These are phyloP conservation scores for Hippocampus barbouri DNA, from an alignment of 2,113 vertebrate genomes.

Conservation along the genomic window DNA sequence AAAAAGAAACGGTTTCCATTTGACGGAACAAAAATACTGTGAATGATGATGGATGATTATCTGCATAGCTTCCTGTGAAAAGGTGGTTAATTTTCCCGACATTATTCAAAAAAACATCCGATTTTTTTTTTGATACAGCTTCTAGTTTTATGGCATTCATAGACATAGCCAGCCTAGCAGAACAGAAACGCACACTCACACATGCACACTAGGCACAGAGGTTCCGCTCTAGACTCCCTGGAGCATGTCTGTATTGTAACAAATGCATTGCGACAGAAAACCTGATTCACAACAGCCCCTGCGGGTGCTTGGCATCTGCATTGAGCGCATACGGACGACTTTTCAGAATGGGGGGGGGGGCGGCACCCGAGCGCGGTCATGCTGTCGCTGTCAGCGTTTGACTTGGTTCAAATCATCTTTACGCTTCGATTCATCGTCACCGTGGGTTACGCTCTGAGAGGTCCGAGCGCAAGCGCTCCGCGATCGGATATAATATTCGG, in stretches of 20 bases:
- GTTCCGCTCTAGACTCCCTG: constrained; percentile 56
- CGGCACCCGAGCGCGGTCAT: constrained; percentile 42
- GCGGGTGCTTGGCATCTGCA: constrained; percentile 43
- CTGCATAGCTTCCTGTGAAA: not conserved
- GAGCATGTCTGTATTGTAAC: constrained; percentile 52
- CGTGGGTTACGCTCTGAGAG: constrained; percentile 19
- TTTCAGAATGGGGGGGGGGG: constrained; percentile 27
- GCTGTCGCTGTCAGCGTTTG: constrained; percentile 50
- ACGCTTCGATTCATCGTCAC: constrained; percentile 49
- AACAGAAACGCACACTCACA: constrained; percentile 5
- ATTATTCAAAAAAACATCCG: constrained; percentile 9
- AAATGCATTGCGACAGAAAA: constrained; percentile 67
- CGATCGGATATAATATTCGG: constrained; percentile 11
- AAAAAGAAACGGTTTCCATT: not conserved
- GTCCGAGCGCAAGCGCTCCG: constrained; percentile 15
- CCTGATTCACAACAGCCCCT: constrained; percentile 62
- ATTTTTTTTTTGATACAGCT: constrained; percentile 7
- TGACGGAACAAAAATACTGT: not conserved
- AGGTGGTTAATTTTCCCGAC: constrained; percentile 22
- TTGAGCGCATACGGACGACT: constrained; percentile 30
- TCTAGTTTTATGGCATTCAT: constrained; percentile 11
- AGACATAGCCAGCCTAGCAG: constrained; percentile 1
- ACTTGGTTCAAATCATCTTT: constrained; percentile 43
- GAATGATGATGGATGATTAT: not conserved
- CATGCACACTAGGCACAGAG: constrained; percentile 13